Conservation (phyloP, 2,888 invertebrate genomes). For the Pachymerium ferrugineum region DNA sequence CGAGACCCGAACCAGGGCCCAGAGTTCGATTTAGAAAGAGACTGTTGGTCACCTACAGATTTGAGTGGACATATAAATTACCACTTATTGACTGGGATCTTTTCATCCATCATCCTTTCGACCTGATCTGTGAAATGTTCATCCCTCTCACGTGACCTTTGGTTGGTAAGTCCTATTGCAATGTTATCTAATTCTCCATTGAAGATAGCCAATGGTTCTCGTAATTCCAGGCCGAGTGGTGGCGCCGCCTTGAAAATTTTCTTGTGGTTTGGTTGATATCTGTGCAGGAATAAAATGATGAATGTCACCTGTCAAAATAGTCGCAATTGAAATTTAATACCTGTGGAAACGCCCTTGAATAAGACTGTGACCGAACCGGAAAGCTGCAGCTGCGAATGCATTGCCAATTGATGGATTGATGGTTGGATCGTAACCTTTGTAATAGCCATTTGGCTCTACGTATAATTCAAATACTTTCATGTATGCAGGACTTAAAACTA, state of each 20-base stretch:
- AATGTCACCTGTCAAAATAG: not conserved
- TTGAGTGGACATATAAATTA: constrained; percentile 27
- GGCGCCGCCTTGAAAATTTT: constrained; percentile 23
- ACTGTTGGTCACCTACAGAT: constrained; percentile 38
- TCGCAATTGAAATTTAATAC: not conserved
- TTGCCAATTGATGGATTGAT: constrained; percentile 41
- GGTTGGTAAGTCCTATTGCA: constrained; percentile 37
- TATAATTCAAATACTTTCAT: constrained; percentile 40
- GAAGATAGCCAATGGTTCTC: constrained; percentile 32
- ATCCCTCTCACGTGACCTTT: constrained; percentile 37
- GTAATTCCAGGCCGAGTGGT: constrained; percentile 29
- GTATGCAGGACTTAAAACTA: constrained; percentile 39
- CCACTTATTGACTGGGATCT: not conserved
- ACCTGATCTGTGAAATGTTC: constrained; percentile 36
- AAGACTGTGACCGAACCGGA: constrained; percentile 43
- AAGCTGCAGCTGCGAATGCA: constrained; percentile 43
- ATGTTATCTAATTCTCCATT: constrained; percentile 37
- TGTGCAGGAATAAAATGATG: not conserved
- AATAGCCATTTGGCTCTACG: constrained; percentile 40
- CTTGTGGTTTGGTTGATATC: constrained; percentile 19
- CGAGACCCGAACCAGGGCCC: constrained; percentile 37
- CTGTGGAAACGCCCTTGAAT: constrained; percentile 31
- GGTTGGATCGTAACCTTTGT: constrained; percentile 37
- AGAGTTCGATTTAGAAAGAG: constrained; percentile 36
- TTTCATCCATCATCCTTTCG: not conserved